These are phyloP conservation scores for Brachionus asplanchnoidis DNA, from an alignment of 1,140 invertebrate species.

Conservation along the genomic window DNA sequence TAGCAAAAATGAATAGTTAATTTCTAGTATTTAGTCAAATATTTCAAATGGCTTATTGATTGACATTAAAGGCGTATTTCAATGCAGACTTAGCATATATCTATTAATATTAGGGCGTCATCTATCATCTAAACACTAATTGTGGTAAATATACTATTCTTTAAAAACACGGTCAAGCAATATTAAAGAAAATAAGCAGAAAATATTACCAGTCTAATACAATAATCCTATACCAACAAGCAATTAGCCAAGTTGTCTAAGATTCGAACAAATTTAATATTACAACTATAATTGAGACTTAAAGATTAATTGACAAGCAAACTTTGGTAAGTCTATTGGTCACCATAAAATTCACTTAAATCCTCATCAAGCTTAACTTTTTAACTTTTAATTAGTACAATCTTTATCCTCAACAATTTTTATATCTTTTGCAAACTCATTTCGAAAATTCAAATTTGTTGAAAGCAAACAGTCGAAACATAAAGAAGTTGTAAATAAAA, in stretches of 20 bases:
- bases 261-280: constrained; percentile 4
- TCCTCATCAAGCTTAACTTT: constrained; percentile 31
- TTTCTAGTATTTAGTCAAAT: neutral
- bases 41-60: neutral
- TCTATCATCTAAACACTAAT: neutral
- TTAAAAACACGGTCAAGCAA: neutral
- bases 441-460: constrained; percentile 1
- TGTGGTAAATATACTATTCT: neutral
- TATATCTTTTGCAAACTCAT: neutral
- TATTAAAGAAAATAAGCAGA: neutral
- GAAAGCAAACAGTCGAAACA: neutral
- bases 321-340: neutral
- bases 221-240: constrained; percentile 22
- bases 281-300: neutral
- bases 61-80: neutral
- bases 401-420: neutral
- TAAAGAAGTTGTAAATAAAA: neutral
- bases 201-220: constrained; percentile 15
- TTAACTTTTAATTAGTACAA: neutral
- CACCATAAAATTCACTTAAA: neutral
- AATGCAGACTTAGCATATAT: neutral
- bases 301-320: constrained; percentile 22
- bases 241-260: constrained; percentile 12
- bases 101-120: neutral
- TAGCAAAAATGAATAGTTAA: neutral